phyloP scores from a whole-genome alignment of 2,797 vertebrate species.

The Coregonus suidteri region DNA sequence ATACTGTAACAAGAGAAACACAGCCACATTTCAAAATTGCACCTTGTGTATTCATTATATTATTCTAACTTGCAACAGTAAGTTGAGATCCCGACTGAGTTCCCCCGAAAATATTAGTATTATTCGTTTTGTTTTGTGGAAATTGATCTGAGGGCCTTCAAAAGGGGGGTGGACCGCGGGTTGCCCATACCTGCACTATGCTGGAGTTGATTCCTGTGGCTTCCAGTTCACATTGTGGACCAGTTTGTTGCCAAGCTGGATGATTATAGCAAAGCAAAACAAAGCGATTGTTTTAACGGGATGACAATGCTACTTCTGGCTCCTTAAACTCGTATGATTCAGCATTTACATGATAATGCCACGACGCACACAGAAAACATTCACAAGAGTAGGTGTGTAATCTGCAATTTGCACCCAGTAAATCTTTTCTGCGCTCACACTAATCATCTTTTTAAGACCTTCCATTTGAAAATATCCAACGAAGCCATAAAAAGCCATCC shows the following conservation, averaged over 20 bases:
- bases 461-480: neutral
- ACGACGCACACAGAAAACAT: conserved; percentile 1
- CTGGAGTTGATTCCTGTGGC: conserved; percentile 14
- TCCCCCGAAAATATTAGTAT: too few relatives aligned
- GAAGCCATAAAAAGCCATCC: neutral
- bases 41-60: too few relatives aligned
- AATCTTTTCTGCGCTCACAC: conserved; percentile 49
- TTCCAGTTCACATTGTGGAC: neutral
- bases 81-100: too few relatives aligned
- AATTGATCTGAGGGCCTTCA: too few relatives aligned
- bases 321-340: neutral
- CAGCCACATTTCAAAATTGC: too few relatives aligned
- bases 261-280: neutral
- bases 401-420: conserved; percentile 49
- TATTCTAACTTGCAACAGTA: too few relatives aligned
- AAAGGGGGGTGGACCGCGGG: too few relatives aligned
- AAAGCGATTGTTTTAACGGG: neutral
- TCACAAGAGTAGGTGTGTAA: conserved; percentile 41
- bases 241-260: neutral
- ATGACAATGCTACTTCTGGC: conserved; percentile 1
- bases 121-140: too few relatives aligned
- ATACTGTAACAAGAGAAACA: too few relatives aligned
- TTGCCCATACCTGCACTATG: too few relatives aligned
- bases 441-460: conserved; percentile 40
- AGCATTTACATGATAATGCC: neutral